These are phyloP conservation scores for Nothobranchius kuhntae DNA, from an alignment of 2,113 vertebrate genomes.

Conservation along the genomic window DNA sequence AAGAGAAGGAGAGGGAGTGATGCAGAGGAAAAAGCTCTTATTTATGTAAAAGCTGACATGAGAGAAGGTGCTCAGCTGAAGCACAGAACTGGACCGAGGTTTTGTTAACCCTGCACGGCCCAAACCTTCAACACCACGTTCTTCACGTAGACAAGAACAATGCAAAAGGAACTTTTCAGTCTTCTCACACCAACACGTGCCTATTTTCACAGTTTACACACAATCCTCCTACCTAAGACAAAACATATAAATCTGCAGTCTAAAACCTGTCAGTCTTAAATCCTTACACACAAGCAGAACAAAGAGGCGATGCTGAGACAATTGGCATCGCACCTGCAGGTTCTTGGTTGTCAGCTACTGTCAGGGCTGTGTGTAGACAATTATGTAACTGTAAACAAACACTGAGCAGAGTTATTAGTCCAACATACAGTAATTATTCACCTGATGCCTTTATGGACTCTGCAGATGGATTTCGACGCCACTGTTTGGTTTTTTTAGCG, in stretches of 20 bases:
- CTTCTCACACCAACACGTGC: not conserved
- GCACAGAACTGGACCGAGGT: constrained; percentile 61
- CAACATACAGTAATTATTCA: constrained; percentile 51
- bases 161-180: constrained; percentile 3
- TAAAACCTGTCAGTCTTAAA: constrained; percentile 9
- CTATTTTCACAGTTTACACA: not conserved
- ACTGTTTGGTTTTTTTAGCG: constrained; percentile 13
- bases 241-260: not conserved
- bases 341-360: constrained; percentile 48
- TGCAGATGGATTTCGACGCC: constrained; percentile 9
- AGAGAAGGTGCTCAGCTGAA: constrained; percentile 74
- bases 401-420: constrained; percentile 44
- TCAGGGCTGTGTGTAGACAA: constrained; percentile 47
- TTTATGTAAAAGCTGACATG: constrained; percentile 81
- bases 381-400: constrained; percentile 64
- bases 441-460: constrained; percentile 28
- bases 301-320: constrained; percentile 23
- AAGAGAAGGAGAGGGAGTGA: constrained; percentile 69
- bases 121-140: constrained; percentile 13
- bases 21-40: constrained; percentile 74
- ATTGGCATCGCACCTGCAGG: constrained; percentile 37
- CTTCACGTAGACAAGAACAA: not conserved
- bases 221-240: not conserved
- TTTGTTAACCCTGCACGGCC: constrained; percentile 60
- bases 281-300: constrained; percentile 19